These are phyloP conservation scores for Turnix velox DNA, from an alignment of 2,113 vertebrate species.

Conservation along the genomic window DNA sequence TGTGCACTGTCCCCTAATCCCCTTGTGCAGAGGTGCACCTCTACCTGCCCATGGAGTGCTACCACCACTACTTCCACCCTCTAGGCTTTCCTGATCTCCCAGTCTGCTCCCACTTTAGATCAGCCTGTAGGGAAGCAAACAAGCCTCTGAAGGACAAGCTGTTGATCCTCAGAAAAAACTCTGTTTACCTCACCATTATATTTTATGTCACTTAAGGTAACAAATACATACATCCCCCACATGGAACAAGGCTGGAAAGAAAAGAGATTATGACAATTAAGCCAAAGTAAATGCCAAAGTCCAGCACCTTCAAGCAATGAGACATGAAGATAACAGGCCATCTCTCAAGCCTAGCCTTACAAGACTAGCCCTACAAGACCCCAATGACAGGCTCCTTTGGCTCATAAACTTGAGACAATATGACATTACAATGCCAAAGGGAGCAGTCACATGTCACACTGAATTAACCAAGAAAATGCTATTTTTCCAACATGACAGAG, in stretches of 20 bases:
- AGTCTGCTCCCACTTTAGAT: fast-evolving
- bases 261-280: not conserved
- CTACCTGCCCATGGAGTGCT: not conserved
- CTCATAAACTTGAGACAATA: not conserved
- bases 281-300: not conserved
- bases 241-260: not conserved
- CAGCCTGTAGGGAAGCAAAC: not conserved
- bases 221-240: not conserved
- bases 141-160: not conserved
- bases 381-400: not conserved
- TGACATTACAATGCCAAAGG: conserved; percentile 7
- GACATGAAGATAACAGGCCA: not conserved
- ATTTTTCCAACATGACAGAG: not conserved
- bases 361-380: not conserved
- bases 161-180: not conserved
- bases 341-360: not conserved
- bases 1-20: not conserved
- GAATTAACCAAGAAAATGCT: not conserved
- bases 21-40: fast-evolving
- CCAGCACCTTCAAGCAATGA: not conserved
- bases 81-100: not conserved
- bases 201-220: not conserved
- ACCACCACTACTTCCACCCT: not conserved
- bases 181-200: not conserved
- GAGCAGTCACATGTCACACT: not conserved